Conservation (phyloP, 2,797 vertebrate genomes). For the Mormyrus hasselquistii region DNA sequence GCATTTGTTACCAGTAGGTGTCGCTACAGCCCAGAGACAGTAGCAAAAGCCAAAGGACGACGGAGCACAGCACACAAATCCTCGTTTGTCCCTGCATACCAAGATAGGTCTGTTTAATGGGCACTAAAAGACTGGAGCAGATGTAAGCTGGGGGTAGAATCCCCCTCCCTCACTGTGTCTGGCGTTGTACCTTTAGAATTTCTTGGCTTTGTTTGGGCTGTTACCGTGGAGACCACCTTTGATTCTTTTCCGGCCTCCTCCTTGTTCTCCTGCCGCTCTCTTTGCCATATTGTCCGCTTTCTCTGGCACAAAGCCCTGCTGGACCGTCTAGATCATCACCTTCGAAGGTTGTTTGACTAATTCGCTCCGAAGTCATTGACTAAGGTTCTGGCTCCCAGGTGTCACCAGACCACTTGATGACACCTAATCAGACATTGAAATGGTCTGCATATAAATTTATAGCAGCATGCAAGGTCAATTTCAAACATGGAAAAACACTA, state of each 20-base stretch:
- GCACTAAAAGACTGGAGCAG: constrained; percentile 13
- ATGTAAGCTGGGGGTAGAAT: background rate
- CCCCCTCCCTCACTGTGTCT: background rate
- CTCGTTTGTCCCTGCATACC: background rate
- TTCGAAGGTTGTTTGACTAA: background rate
- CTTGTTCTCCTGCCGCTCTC: background rate
- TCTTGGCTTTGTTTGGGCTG: constrained; percentile 12
- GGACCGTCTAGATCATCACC: background rate
- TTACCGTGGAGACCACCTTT: constrained; percentile 8
- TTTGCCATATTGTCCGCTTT: background rate
- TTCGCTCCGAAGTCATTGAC: background rate
- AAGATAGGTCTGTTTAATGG: constrained; percentile 18
- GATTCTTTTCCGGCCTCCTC: background rate
- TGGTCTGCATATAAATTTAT: background rate
- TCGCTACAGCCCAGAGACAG: background rate
- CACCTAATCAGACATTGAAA: background rate
- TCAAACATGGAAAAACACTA: background rate
- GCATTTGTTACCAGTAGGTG: background rate
- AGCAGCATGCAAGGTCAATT: background rate
- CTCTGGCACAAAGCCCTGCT: background rate
- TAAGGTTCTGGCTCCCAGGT: background rate
- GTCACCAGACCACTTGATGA: background rate
- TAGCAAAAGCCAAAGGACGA: background rate
- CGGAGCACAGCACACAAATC: background rate
- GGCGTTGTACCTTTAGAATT: background rate